Evolutionary conservation across 2,888 invertebrate species (phyloP), one percentile per base, ranked within the genome.

Genomic region (Lochmaea capreae): DNA sequence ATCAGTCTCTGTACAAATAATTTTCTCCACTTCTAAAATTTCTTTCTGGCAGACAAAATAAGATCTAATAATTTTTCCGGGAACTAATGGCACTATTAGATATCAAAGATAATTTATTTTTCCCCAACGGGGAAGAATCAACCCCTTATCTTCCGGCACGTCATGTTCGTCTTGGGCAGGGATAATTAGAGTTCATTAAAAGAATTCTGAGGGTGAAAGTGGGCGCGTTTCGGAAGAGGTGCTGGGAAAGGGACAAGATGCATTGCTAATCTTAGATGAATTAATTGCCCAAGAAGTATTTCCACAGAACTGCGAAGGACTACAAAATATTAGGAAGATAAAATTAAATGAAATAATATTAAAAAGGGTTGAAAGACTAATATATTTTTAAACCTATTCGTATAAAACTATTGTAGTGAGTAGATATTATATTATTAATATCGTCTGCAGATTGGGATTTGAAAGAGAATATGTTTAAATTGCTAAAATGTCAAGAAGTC

Each of bases 171-270:
- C 87, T 87, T 87, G 86, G 87, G 87, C 85, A 87, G 87, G 87
- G 87, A 87, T 88, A 88, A 88, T 88, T 87, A 87, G 87, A 88
- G 85, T 87, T 87, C 87, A 88, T 88, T 88, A 88, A 87, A 88
- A 87, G 88, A 87, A 87, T 83, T 87, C 43, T 81, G 82, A 81
- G 83, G 52, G 65, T 46, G 59, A 43, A 59, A 65, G 54, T 26
- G 63, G 62, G 62, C 46, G 54, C 39, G 18, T 33, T 61, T 81
- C 82, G 82, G 80, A 82, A 82, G 85, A 85, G 85, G 84, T 85
- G 83, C 83, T 84, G 84, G 86, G 86, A 39, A 46, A 12, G 11
- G 58, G 52, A 66, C 61, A 58, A 59, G 73, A 87, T 86, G 87
- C 86, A 86, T 84, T 86, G 86, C 84, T 87, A 87, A 87, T 88